These are phyloP conservation scores for Tanypteryx hageni DNA, from an alignment of 2,888 invertebrate genomes.

Conservation along the genomic window DNA sequence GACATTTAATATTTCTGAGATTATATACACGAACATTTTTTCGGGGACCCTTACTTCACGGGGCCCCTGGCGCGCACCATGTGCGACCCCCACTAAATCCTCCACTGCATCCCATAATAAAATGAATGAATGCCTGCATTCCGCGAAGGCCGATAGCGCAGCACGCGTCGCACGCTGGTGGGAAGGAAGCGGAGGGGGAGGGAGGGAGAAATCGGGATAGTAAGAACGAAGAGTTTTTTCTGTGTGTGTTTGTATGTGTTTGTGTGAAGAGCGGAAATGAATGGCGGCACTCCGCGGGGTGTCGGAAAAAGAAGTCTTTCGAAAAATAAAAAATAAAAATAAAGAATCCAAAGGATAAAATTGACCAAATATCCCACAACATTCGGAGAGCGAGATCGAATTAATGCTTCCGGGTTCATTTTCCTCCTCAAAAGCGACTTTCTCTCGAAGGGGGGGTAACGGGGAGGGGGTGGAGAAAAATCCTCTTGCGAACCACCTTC, in stretches of 20 bases:
- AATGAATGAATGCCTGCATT: neutral
- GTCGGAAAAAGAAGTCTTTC: neutral
- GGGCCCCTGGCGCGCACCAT: too few relatives aligned
- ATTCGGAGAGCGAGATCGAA: neutral
- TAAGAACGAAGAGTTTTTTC: too few relatives aligned
- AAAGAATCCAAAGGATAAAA: neutral
- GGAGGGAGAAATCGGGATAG: too few relatives aligned
- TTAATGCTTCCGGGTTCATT: slow-evolving; percentile 51
- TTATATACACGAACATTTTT: too few relatives aligned
- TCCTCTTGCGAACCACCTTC: neutral
- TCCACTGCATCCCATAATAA: neutral
- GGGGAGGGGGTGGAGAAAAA: slow-evolving; percentile 11
- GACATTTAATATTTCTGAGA: too few relatives aligned
- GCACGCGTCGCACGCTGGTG: too few relatives aligned
- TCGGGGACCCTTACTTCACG: too few relatives aligned
- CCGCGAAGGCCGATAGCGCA: neutral
- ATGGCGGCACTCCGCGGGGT: neutral
- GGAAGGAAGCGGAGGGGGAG: too few relatives aligned
- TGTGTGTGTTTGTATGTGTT: too few relatives aligned
- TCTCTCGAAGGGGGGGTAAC: neutral
- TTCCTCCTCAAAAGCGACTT: neutral
- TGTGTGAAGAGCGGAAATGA: too few relatives aligned
- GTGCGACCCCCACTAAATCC: too few relatives aligned
- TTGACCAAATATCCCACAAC: neutral
- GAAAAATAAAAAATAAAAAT: neutral